Base-by-base conservation (phyloP, 2,797 vertebrate genomes). In the Smutsia temminckii region DNA sequence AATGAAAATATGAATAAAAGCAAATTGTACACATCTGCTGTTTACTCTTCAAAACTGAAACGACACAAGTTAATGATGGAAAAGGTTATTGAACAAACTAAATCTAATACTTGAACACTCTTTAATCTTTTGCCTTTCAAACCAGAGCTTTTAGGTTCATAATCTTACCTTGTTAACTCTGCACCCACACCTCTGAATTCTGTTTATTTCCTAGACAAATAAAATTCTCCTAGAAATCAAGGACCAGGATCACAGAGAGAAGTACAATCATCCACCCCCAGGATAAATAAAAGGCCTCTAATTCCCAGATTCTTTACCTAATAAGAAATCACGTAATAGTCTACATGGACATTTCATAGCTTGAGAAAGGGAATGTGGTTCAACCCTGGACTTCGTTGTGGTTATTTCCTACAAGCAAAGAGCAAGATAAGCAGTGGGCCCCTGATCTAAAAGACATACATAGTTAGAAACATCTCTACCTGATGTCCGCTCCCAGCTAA, bases 281-380 rank as follows among this genome's bases (percentile, higher is more conserved):
- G 88, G 59, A 94, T 46, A 91, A 78, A 78, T 29, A 51, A 81
- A 69, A 85, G 71, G 16, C 42, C 74, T 85, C 49, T 74, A 55
- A 61, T 88, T 88, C 61, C 83, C 63, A 84, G 49, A 85, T 93
- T 78, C 64, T 95, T 81, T 94, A 53, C 49, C 1, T 83, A 89
- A 13, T 85, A 78, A 46, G 5, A 86, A 93, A 86, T 20, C 78
- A 92, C 32, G 34, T 91, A 79, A 95, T n/a, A 57, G 86, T 92
- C 84, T 87, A 87, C 32, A 84, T 4, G 61, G 29, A 66, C 17
- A 68, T 63, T 71, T 75, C 75, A 84, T 89, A 97, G 74, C 88
- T 0, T 83, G 37, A 55, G 93, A 97, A 51, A 10, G 95, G 97
- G 95, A 98, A 98, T 96, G 97, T 96, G 90, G 17, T 0, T 2